phyloP scores from a whole-genome alignment of 2,888 invertebrate genomes.

The Drosophila hamatofila region DNA sequence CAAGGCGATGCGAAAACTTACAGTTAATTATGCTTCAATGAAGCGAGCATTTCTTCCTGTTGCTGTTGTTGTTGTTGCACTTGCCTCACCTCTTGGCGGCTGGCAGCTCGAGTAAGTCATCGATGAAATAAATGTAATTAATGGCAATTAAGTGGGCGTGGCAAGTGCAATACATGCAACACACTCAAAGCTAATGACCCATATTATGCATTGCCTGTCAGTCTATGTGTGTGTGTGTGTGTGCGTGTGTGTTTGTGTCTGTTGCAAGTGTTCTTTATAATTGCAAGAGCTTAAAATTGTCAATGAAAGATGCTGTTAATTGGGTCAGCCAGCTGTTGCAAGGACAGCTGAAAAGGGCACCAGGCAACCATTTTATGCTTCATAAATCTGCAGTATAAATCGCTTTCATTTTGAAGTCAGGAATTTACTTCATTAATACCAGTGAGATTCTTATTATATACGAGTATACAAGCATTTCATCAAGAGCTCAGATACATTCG shows the following conservation, averaged over 20 bases:
- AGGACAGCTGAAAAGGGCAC: not conserved
- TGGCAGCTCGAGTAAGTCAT: constrained; percentile 30
- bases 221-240: not conserved
- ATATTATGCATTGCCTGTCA: constrained; percentile 50
- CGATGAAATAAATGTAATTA: constrained; percentile 54
- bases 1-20: constrained; percentile 45
- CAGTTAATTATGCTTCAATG: constrained; percentile 63
- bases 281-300: constrained; percentile 53
- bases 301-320: constrained; percentile 39
- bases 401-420: not conserved
- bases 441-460: not conserved
- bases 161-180: constrained; percentile 28
- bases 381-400: constrained; percentile 24
- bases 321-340: constrained; percentile 34
- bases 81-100: constrained; percentile 26
- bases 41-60: constrained; percentile 12
- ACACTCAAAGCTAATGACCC: constrained; percentile 67
- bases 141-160: constrained; percentile 59
- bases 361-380: not conserved
- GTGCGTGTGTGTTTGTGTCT: not conserved
- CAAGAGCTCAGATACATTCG: not conserved
- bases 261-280: constrained; percentile 51
- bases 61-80: constrained; percentile 5
- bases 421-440: constrained; percentile 17
- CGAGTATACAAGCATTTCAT: too few relatives aligned